phyloP scores from a whole-genome alignment of 2,888 invertebrate genomes.

The Synergus gifuensis region DNA sequence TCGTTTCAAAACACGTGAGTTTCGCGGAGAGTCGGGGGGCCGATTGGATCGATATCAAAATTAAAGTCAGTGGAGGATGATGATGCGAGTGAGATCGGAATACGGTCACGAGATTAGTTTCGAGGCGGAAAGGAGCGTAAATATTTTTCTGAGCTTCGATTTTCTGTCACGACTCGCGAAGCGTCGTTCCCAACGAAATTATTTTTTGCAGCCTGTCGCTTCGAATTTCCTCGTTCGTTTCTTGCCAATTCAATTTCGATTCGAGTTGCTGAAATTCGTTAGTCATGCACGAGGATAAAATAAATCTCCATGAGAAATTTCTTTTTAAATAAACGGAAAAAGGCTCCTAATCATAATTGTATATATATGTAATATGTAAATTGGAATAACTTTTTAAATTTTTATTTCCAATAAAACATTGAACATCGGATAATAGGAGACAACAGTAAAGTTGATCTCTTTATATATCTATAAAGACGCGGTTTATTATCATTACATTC shows the following conservation, averaged over 20 bases:
- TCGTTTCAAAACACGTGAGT: constrained; percentile 43
- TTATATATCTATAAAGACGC: too few species aligned
- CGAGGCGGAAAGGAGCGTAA: constrained; percentile 32
- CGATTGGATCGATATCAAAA: constrained; percentile 37
- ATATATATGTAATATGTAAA: too few species aligned
- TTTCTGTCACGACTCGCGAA: constrained; percentile 38
- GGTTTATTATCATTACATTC: too few species aligned
- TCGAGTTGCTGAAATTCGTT: constrained; percentile 40
- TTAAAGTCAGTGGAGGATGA: constrained; percentile 41
- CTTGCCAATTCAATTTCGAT: constrained; percentile 39
- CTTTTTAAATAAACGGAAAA: neutral
- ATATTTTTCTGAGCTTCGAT: constrained; percentile 40
- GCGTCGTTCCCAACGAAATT: constrained; percentile 41
- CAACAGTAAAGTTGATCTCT: too few species aligned
- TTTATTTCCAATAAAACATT: too few species aligned
- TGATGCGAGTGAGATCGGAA: constrained; percentile 22
- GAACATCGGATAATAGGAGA: too few species aligned
- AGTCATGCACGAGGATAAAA: constrained; percentile 25
- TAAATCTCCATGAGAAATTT: constrained; percentile 13
- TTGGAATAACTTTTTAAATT: too few species aligned
- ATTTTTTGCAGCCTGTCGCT: constrained; percentile 41
- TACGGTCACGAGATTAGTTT: constrained; percentile 39
- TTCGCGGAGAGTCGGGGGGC: constrained; percentile 5
- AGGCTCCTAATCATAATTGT: too few species aligned
- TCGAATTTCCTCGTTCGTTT: constrained; percentile 38